These are phyloP conservation scores for Cataglyphis albicans DNA, from an alignment of 2,888 invertebrate species.

Conservation along the genomic window DNA sequence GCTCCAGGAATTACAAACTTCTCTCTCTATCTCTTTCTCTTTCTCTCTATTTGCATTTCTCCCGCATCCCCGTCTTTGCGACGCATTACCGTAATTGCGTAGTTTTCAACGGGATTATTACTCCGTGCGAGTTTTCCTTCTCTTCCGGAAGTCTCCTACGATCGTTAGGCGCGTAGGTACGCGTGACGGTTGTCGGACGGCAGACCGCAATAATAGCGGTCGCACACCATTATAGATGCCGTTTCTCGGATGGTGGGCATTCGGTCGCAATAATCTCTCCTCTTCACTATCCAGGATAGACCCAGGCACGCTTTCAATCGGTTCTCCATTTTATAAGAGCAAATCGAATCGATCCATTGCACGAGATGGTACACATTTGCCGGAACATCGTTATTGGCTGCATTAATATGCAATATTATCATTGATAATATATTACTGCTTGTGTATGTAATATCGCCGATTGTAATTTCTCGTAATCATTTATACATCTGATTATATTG, in stretches of 20 bases:
- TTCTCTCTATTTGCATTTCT: neutral
- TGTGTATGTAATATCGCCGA: neutral
- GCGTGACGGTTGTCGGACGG: slow-evolving; percentile 40
- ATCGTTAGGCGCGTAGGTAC: slow-evolving; percentile 55
- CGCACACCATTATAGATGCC: slow-evolving; percentile 44
- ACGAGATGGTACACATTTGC: neutral
- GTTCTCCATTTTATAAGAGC: slow-evolving; percentile 55
- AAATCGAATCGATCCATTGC: slow-evolving; percentile 51
- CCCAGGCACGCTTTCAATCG: slow-evolving; percentile 49
- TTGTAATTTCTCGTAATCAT: slow-evolving; percentile 29
- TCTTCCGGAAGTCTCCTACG: slow-evolving; percentile 67
- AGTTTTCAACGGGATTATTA: slow-evolving; percentile 63
- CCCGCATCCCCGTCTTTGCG: slow-evolving; percentile 17
- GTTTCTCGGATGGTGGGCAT: neutral
- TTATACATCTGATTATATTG: slow-evolving; percentile 23
- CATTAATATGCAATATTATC: slow-evolving; percentile 8
- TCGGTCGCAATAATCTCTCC: slow-evolving; percentile 19
- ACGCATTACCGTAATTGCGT: slow-evolving; percentile 70
- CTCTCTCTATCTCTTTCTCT: neutral
- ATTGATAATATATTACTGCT: slow-evolving; percentile 7
- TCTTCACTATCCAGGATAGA: neutral
- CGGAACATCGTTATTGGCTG: neutral
- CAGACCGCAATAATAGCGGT: slow-evolving; percentile 53
- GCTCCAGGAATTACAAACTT: slow-evolving; percentile 12
- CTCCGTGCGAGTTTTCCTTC: slow-evolving; percentile 65